These are phyloP conservation scores for Ametastegia equiseti DNA, from an alignment of 2,888 invertebrate genomes.

Conservation along the genomic window DNA sequence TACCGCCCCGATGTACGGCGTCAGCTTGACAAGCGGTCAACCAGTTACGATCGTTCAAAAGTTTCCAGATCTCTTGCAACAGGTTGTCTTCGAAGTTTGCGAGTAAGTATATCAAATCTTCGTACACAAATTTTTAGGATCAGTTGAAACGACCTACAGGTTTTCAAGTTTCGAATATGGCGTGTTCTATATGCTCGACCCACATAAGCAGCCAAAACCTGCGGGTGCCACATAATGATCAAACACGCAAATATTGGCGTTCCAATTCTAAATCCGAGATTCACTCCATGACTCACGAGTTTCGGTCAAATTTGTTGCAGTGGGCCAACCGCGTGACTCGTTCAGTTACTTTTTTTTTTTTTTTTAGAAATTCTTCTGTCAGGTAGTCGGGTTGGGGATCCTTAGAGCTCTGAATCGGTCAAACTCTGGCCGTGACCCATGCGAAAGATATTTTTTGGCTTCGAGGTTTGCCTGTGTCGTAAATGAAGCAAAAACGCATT, in stretches of 20 bases:
- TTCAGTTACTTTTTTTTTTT: not conserved
- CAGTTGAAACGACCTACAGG: not conserved
- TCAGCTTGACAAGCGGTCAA: conserved; percentile 93
- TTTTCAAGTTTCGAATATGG: not conserved
- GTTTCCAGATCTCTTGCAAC: conserved; percentile 94
- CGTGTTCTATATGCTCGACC: conserved; percentile 1
- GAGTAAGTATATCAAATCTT: conserved; percentile 83
- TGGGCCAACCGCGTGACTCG: conserved; percentile 28
- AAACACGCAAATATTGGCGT: conserved; percentile 35
- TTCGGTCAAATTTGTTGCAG: conserved; percentile 27
- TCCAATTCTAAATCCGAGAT: conserved; percentile 4
- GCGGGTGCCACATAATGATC: conserved; percentile 19
- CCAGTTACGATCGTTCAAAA: conserved; percentile 96
- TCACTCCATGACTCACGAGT: conserved; percentile 29
- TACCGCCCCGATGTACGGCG: conserved; percentile 96
- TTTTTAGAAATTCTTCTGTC: conserved; percentile 8
- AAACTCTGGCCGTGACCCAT: not conserved
- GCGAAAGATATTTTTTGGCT: not conserved
- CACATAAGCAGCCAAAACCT: not conserved
- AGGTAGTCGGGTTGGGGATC: conserved; percentile 6
- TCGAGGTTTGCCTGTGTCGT: not conserved
- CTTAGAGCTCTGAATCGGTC: not conserved
- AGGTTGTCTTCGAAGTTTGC: conserved; percentile 95
- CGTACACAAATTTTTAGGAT: not conserved
- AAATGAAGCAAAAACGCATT: not conserved